A percentile compares a stretch with the other conserved stretches of the same genome.
Conservation (phyloP, 2,113 vertebrate species). For the Thunnus thynnus region DNA sequence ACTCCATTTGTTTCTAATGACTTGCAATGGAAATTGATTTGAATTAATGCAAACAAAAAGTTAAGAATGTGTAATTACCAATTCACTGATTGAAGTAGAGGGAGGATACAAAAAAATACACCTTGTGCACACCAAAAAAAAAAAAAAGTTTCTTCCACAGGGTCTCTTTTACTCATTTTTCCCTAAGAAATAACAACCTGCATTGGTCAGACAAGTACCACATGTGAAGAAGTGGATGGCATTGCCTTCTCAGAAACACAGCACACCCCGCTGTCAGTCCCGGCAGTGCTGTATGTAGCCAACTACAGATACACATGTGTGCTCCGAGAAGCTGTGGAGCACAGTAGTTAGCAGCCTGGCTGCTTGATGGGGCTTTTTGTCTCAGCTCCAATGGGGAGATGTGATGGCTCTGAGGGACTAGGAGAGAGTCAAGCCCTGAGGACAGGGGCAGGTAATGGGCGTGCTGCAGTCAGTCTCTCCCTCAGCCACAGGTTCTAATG, state of each 20-base stretch:
- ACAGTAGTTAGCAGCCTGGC: constrained; percentile 48
- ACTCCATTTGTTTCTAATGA: constrained; percentile 6
- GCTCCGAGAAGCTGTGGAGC: constrained; percentile 25
- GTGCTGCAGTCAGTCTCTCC: constrained; percentile 62
- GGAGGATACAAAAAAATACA: neutral
- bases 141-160: neutral
- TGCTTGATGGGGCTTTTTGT: constrained; percentile 60
- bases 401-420: constrained; percentile 58
- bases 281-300: constrained; percentile 25
- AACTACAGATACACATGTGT: constrained; percentile 36
- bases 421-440: constrained; percentile 66
- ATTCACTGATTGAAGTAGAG: neutral
- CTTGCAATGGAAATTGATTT: constrained; percentile 9
- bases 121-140: constrained; percentile 4
- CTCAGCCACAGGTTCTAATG: constrained; percentile 83
- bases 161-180: neutral
- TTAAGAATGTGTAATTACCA: neutral
- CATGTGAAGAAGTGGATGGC: constrained; percentile 4
- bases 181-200: constrained; percentile 6
- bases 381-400: constrained; percentile 58
- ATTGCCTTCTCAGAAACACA: constrained; percentile 12
- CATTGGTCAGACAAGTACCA: neutral
- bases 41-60: constrained; percentile 4
- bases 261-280: constrained; percentile 26
- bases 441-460: constrained; percentile 80